Base-by-base conservation (phyloP, 2,797 vertebrate genomes). In the Balearica regulorum region DNA sequence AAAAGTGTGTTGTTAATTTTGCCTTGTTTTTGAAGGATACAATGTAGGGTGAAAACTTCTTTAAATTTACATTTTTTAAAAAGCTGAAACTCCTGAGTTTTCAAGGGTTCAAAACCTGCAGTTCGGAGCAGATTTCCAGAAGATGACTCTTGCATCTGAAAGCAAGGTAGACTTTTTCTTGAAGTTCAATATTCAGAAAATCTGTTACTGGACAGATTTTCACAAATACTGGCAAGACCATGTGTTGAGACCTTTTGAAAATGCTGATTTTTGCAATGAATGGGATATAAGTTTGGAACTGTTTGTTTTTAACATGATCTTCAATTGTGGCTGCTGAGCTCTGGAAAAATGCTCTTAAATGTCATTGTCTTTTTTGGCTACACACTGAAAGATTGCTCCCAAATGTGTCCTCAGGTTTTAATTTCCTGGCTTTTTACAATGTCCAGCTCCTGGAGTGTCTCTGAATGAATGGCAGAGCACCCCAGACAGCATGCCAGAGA, bases 401-500 rank as follows among this genome's bases (percentile, higher is more conserved):
- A 48, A 51, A 68, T 4, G 1, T 51, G 11, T 58, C 35, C 14
- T 49, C 16, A 43, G 9, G 10, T 89, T 75, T 78, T 46, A n/a
- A 46, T 62, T 87, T 70, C 48, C 33, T 26, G 16, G 2, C 6
- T 55, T 84, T 70, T 19, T 25, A 33, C 16, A 55, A 5, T 17
- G 2, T 21, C 16, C 26, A 55, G 20, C 8, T 62, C 24, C 13
- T 41, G 10, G 18, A 55, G 10, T 35, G 8, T 28, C 33, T 69
- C 60, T 76, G 10, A 44, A 6, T 9, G 13, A 88, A 46, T 22
- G 18, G n/a, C n/a, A n/a, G 11, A 75, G 4, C 31, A 70, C 6
- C 5, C 11, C 10, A 64, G 16, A 64, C 1, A 43, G 6, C 2
- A 1, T 31, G 4, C 4, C 24, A 84, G 24, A 14, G 2, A 0